A percentile compares a stretch with the other conserved stretches of the same genome.
phyloP scores from a whole-genome alignment of 2,797 vertebrate genomes.

The Sarcoramphus papa region DNA sequence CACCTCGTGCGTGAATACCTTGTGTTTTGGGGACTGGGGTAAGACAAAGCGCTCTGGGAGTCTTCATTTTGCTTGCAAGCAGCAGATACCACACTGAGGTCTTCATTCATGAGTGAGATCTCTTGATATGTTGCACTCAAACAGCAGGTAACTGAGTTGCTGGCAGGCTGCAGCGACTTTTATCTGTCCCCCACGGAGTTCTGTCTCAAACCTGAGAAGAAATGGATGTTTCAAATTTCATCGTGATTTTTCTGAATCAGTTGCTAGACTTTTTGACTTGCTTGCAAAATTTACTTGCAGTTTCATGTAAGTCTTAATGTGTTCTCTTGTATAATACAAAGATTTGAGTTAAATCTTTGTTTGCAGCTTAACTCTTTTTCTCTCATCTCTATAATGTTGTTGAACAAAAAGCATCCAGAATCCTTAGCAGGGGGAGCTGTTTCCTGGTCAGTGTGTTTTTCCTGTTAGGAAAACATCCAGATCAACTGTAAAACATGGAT shows the following conservation, averaged over 20 bases:
- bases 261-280: neutral
- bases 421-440: neutral
- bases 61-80: neutral
- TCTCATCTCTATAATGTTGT: neutral
- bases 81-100: neutral
- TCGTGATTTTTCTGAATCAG: neutral
- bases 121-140: rapidly evolving
- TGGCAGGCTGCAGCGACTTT: neutral
- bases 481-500: neutral
- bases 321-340: neutral
- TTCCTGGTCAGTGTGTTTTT: neutral
- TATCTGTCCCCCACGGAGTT: neutral
- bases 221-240: neutral
- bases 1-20: neutral
- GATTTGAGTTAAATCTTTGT: neutral
- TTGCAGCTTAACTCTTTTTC: neutral
- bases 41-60: neutral
- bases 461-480: neutral
- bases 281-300: neutral
- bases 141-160: neutral
- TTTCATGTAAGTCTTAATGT: neutral
- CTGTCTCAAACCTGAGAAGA: neutral
- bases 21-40: neutral
- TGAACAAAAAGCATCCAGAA: neutral
- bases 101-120: neutral